Evolutionary conservation across 1,140 invertebrate species (phyloP), one percentile per base, ranked within the genome.

Genomic region (Drepana arcuata): DNA sequence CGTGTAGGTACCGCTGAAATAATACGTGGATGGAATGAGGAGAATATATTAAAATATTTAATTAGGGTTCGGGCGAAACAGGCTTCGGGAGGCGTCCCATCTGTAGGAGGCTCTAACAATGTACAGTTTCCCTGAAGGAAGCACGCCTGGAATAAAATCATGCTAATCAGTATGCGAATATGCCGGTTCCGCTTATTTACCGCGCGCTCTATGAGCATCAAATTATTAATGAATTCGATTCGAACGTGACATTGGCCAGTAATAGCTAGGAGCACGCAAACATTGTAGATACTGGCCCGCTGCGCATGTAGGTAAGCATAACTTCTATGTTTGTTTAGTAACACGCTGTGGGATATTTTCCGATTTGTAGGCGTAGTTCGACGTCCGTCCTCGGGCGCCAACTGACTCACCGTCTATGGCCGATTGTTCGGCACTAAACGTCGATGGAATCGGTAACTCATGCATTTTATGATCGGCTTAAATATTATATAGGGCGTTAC

Each of bases 401-500:
- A 56, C 56, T 72, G 74, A 75, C 63, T 74, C 69, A 72, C 50
- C 47, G 56, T 48, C 48, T 55, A 47, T 53, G 38, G 47, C 34
- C 62, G 67, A 75, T 75, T 75, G 71, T 73, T 73, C 61, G 48
- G 49, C 61, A 73, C 53, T 74, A 79, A 72, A 75, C 48, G 70
- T 71, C 63, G 54, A 69, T 68, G 60, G 67, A 62, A 62, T 62
- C 67, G 49, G 67, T 75, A 75, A 75, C 69, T 79, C 71, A 73
- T 38, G 31, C 60, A 61, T 66, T 79, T 79, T 79, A 79, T 48
- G 57, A 38, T 38, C 59, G 54, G 48, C 61, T 62, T 63, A 53
- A 61, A 64, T 73, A 75, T 73, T 73, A 69, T 75, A 69, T 67
- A 70, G 61, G 62, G 63, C 70, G 64, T 73, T 69, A 55, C 69